Evolutionary conservation across 2,888 invertebrate genomes (phyloP), one percentile per base, ranked within the genome.

Genomic region (Andrena flavipes): DNA sequence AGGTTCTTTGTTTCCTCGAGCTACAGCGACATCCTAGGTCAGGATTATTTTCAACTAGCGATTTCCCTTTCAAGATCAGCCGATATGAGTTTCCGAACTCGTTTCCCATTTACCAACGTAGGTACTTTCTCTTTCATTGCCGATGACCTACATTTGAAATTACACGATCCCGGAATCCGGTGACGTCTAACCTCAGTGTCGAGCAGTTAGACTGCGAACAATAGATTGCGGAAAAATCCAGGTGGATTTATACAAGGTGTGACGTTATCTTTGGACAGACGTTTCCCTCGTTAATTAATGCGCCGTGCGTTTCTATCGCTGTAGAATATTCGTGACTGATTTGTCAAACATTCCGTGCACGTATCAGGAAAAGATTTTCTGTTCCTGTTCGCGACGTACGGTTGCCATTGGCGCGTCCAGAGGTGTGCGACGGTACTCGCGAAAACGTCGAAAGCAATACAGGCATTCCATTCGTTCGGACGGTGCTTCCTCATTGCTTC

Each of bases 91-190:
- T 70, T 13, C 70, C 20, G 70, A 48, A 23, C 60, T 71, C 48
- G 64, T 71, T 76, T 72, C 63, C 20, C 62, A 65, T 76, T 76
- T 71, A 26, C 30, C 29, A 30, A 68, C 62, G 35, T 35, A 68
- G 59, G 35, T 35, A 72, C 80, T 80, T 80, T 80, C 87, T 71
- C 76, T 80, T 83, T 83, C 84, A 63, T 70, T 84, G 51, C 30
- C 62, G 63, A 54, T 72, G 71, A 80, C 80, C 80, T 67, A 80
- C 80, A 79, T 80, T 48, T 71, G 54, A 54, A 56, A 67, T 80
- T 48, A 56, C 54, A 49, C 51, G 78, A 62, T 65, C 67, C 42
- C 29, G 54, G 67, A 62, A 51, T 78, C 35, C 56, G 49, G 64
- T 71, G 54, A 60, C 79, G 60, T 51, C 48, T 71, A 80, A 78